Conservation (phyloP, 2,797 vertebrate genomes). For the Sylvilagus floridanus region DNA sequence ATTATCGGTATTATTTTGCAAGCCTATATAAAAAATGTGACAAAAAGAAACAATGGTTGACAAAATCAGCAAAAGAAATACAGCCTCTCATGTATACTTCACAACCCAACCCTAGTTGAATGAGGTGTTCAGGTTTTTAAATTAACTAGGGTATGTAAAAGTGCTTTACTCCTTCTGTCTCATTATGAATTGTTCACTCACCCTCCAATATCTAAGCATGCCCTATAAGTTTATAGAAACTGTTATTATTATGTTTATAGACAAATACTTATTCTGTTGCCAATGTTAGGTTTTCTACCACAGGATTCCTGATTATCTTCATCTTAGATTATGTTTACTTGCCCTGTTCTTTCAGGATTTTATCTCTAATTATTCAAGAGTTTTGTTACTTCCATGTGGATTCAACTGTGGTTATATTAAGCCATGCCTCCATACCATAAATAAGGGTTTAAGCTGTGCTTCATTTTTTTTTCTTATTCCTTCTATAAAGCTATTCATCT, state of each 20-base stretch:
- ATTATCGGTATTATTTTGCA: too few relatives aligned
- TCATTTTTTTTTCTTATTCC: not conserved
- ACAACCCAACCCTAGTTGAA: too few relatives aligned
- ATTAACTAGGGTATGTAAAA: not conserved
- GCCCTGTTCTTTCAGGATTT: not conserved
- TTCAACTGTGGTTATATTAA: not conserved
- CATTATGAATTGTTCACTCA: not conserved
- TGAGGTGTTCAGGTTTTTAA: too few relatives aligned
- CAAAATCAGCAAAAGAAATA: too few relatives aligned
- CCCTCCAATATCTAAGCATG: not conserved
- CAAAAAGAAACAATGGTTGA: too few relatives aligned
- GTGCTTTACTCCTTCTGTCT: not conserved
- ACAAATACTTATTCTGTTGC: not conserved
- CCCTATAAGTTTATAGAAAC: not conserved
- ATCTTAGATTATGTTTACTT: not conserved
- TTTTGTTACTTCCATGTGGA: constrained; percentile 24
- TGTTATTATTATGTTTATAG: not conserved
- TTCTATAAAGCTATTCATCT: not conserved
- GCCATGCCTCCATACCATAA: not conserved
- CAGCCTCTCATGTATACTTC: too few relatives aligned
- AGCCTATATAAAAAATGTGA: too few relatives aligned
- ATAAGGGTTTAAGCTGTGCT: not conserved
- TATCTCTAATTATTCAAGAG: not conserved
- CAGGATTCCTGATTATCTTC: not conserved
- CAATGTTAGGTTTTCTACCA: not conserved